Evolutionary conservation across 1,140 invertebrate species (phyloP).

Genomic region (Drosophila chauvacae): DNA sequence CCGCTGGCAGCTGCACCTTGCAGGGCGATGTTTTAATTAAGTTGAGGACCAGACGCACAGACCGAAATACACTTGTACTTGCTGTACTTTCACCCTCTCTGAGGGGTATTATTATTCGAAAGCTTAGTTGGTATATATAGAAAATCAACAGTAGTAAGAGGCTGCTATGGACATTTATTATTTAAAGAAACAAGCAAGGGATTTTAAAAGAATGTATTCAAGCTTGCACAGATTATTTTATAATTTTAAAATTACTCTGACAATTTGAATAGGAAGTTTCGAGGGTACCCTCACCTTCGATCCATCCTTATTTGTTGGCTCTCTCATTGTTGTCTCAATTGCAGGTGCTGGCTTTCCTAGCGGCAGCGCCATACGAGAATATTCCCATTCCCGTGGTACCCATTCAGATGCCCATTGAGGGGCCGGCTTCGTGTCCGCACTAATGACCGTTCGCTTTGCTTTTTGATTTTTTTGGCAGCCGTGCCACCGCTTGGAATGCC

Average conservation of each 20-base stretch:
- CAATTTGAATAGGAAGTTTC: fast-evolving
- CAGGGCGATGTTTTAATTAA: slow-evolving; percentile 71
- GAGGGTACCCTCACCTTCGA: not conserved
- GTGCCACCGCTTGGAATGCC: slow-evolving; percentile 49
- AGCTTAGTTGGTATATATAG: not conserved
- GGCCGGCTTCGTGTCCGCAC: slow-evolving; percentile 36
- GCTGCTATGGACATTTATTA: not conserved
- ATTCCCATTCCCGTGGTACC: not conserved
- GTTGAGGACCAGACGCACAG: slow-evolving; percentile 28
- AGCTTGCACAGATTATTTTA: not conserved
- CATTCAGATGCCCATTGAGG: slow-evolving; percentile 37
- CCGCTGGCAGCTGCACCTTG: slow-evolving; percentile 65
- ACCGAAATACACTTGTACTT: slow-evolving; percentile 24
- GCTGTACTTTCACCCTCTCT: slow-evolving; percentile 1
- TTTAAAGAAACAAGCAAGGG: not conserved
- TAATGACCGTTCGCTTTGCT: slow-evolving; percentile 63
- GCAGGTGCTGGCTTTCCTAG: slow-evolving; percentile 14
- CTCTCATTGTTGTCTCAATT: slow-evolving; percentile 35
- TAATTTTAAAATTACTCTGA: not conserved
- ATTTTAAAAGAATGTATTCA: not conserved
- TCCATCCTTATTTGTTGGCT: not conserved
- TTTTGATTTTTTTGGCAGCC: slow-evolving; percentile 61
- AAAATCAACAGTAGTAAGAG: not conserved
- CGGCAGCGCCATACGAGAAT: slow-evolving; percentile 3
- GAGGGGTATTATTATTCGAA: not conserved